Evolutionary conservation across 1,140 invertebrate genomes (phyloP).

Genomic region (Trissolcus basalis): DNA sequence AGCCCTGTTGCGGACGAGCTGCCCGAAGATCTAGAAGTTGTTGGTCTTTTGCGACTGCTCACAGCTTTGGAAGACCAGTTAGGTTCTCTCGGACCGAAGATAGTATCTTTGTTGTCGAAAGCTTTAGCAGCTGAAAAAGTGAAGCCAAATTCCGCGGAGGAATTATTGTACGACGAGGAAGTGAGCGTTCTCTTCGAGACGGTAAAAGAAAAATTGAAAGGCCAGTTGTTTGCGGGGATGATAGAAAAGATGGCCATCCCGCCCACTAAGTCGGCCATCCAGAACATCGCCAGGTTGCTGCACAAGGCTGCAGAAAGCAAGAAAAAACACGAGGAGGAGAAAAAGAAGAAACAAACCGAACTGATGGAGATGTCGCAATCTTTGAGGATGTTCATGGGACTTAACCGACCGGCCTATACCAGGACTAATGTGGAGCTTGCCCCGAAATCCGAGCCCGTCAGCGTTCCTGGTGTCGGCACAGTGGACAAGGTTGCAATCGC

Average conservation of each 20-base stretch:
- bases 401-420: conserved; percentile 61
- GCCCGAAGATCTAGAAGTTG: conserved; percentile 74
- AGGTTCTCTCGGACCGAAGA: conserved; percentile 86
- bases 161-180: conserved; percentile 82
- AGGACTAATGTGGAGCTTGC: conserved; percentile 58
- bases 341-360: conserved; percentile 65
- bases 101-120: conserved; percentile 83
- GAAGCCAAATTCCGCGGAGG: conserved; percentile 83
- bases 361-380: conserved; percentile 62
- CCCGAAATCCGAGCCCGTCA: conserved; percentile 74
- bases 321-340: conserved; percentile 76
- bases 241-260: conserved; percentile 80
- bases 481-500: conserved; percentile 85
- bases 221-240: conserved; percentile 85
- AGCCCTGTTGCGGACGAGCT: conserved; percentile 66
- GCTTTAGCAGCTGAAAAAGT: conserved; percentile 86
- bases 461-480: conserved; percentile 81
- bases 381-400: conserved; percentile 60
- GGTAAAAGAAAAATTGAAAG: conserved; percentile 89
- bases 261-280: conserved; percentile 79
- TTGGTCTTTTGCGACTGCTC: conserved; percentile 83
- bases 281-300: conserved; percentile 82
- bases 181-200: conserved; percentile 87
- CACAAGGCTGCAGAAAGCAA: conserved; percentile 79
- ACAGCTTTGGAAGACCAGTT: conserved; percentile 87